Evolutionary conservation across 2,797 vertebrate genomes (phyloP).

Genomic region (Poliocrania exsul): DNA sequence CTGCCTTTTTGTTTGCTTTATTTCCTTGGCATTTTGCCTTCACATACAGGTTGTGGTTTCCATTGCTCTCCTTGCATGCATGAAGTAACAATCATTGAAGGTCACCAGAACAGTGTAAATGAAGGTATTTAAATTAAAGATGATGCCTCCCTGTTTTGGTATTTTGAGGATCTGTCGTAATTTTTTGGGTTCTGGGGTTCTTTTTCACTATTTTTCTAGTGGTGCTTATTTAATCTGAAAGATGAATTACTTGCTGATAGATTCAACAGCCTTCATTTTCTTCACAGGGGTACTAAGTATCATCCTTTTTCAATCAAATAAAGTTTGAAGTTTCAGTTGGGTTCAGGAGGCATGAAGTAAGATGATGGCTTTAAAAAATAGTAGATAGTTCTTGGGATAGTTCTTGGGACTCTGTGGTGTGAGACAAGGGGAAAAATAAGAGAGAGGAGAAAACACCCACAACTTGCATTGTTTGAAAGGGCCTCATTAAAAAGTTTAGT

Average conservation of each 20-base stretch:
- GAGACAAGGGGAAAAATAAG: not conserved
- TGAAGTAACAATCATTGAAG: not conserved
- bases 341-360: not conserved
- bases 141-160: not conserved
- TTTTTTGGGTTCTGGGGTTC: not conserved
- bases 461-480: not conserved
- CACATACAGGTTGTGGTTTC: not conserved
- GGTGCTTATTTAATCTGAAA: not conserved
- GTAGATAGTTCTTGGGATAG: not conserved
- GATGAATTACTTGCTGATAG: not conserved
- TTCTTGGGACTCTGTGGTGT: not conserved
- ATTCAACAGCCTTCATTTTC: not conserved
- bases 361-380: not conserved
- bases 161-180: not conserved
- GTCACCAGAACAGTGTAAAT: not conserved
- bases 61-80: not conserved
- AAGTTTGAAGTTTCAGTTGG: not conserved
- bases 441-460: not conserved
- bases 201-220: not conserved
- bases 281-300: not conserved
- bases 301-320: not conserved
- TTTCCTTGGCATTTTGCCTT: not conserved
- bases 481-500: not conserved
- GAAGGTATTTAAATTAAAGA: not conserved
- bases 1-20: not conserved